Base-by-base conservation (phyloP, 2,797 vertebrate species). In the Bovichtus variegatus region DNA sequence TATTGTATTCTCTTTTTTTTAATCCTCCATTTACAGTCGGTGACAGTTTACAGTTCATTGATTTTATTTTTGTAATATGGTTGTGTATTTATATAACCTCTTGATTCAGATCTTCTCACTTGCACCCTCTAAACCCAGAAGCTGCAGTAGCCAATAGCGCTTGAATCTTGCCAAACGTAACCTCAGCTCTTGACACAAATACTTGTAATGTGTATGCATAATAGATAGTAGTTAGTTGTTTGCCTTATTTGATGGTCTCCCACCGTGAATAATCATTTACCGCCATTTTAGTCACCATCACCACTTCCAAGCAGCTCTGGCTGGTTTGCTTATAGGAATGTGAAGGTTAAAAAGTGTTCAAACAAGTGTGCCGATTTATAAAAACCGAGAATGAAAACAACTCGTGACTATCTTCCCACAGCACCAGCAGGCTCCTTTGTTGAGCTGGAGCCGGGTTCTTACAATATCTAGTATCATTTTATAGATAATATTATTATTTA, bases 381-480 rank as follows among this genome's bases (percentile, higher is more conserved):
- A 63, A 47, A 57, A 38, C 6, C 46, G 6, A 3, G 27, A 1
- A 41, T 38, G 47, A 19, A 60, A 69, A 67, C 54, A 75, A 60
- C 78, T 50, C 71, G 66, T 81, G 78, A 72, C 61, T 4, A 46
- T 61, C 10, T 47, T 0, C 8, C 10, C 60, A 47, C 49, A 44
- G 3, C 50, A 41, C 7, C 31, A 60, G 1, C 9, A 16, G 29
- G 6, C 21, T 19, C 7, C 40, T 66, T 46, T 62, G 41, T 69
- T 25, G 0, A 4, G 0, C 59, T 23, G 49, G 2, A 47, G 6
- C 10, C 10, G 11, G 5, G 8, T 5, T 3, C 50, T 3, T 15
- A 10, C 23, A 16, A 15, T 6, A 0, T 8, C 2, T 7, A 2
- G 2, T 0, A 12, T n/a, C 1, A n/a, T 25, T 27, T 36, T n/a